Percentiles rank a stretch among this genome's conserved stretches.
Evolutionary conservation across 2,888 invertebrate species (phyloP).

Genomic region (Nezara viridula): DNA sequence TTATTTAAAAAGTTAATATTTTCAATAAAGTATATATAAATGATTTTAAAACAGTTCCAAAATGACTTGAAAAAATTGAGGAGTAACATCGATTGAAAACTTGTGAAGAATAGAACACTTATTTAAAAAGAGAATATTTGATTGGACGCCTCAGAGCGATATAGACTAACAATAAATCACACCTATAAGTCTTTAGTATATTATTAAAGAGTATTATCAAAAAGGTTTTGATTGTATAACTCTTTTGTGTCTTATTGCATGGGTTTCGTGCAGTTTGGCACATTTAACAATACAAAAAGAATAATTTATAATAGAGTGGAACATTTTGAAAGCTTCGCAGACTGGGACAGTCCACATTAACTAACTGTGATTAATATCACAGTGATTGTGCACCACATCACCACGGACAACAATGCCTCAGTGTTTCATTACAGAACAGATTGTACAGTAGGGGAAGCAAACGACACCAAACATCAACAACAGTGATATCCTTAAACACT

Average conservation of each 20-base stretch:
- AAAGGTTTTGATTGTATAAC: constrained; percentile 60
- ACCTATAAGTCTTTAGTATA: constrained; percentile 58
- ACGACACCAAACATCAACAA: constrained; percentile 55
- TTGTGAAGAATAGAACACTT: constrained; percentile 57
- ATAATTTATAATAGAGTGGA: constrained; percentile 44
- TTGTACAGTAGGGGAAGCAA: constrained; percentile 53
- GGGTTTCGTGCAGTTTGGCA: constrained; percentile 59
- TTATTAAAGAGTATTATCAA: constrained; percentile 60
- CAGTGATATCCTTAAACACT: constrained; percentile 53
- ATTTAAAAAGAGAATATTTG: constrained; percentile 57
- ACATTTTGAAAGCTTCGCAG: constrained; percentile 51
- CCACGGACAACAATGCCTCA: background rate
- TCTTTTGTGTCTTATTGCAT: constrained; percentile 59
- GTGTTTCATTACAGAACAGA: constrained; percentile 36
- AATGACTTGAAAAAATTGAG: constrained; percentile 46
- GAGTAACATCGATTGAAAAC: constrained; percentile 47
- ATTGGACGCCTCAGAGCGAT: constrained; percentile 56
- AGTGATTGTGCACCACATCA: constrained; percentile 35
- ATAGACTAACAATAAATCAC: constrained; percentile 59
- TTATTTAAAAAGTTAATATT: constrained; percentile 46
- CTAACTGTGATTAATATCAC: constrained; percentile 37
- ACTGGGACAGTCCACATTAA: constrained; percentile 7
- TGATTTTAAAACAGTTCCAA: constrained; percentile 14
- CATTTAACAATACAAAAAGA: constrained; percentile 52
- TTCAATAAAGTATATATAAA: constrained; percentile 41